These are phyloP conservation scores for Glossosoma conforme DNA, from an alignment of 1,140 invertebrate species.

Conservation along the genomic window DNA sequence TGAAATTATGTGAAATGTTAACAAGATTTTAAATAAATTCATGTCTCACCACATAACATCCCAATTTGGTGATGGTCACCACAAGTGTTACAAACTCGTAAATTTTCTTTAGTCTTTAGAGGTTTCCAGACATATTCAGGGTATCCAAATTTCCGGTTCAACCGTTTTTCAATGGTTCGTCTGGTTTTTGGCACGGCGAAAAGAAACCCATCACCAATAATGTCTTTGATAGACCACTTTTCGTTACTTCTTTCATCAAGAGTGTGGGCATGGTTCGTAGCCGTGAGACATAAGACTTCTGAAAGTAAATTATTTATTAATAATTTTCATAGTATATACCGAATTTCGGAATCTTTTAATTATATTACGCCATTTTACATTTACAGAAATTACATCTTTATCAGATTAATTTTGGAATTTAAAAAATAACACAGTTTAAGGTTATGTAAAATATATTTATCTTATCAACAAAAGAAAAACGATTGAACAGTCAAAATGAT, in stretches of 20 bases:
- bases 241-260: not conserved
- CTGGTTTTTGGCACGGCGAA: slow-evolving; percentile 77
- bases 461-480: too few relatives aligned
- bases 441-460: slow-evolving; percentile 7
- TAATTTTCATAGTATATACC: too few relatives aligned
- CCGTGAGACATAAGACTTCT: too few relatives aligned
- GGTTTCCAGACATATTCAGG: slow-evolving; percentile 63
- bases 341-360: too few relatives aligned
- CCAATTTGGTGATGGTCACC: slow-evolving; percentile 74
- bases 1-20: too few relatives aligned
- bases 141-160: slow-evolving; percentile 64
- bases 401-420: too few relatives aligned
- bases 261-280: not conserved
- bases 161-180: slow-evolving; percentile 66
- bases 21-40: slow-evolving; percentile 9
- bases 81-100: slow-evolving; percentile 71
- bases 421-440: slow-evolving; percentile 6
- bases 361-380: too few relatives aligned
- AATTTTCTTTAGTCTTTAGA: slow-evolving; percentile 63
- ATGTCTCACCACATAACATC: slow-evolving; percentile 70
- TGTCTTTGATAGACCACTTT: slow-evolving; percentile 53
- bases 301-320: too few relatives aligned
- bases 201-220: slow-evolving; percentile 69
- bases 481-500: too few relatives aligned
- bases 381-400: too few relatives aligned